These are phyloP conservation scores for Doryteuthis pealeii DNA, from an alignment of 1,140 invertebrate genomes.

Conservation along the genomic window DNA sequence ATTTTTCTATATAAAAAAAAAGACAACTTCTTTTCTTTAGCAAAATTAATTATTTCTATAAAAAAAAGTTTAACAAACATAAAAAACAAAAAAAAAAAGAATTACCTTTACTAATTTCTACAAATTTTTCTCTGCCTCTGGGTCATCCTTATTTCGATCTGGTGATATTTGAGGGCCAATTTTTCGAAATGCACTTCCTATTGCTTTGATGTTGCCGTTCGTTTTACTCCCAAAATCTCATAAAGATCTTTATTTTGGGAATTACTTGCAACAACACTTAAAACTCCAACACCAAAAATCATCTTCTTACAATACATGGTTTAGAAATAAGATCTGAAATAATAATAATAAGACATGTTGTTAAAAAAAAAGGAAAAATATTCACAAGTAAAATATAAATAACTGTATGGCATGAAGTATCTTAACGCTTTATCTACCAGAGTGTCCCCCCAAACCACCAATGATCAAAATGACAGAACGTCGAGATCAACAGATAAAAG, in stretches of 20 bases:
- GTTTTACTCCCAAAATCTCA: slow-evolving; percentile 85
- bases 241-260: slow-evolving; percentile 80
- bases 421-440: no score
- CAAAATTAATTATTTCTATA: no score
- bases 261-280: slow-evolving; percentile 28
- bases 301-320: slow-evolving; percentile 40
- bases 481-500: no score
- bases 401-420: no score
- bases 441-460: no score
- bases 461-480: no score
- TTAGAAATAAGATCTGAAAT: slow-evolving; percentile 16
- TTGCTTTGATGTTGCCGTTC: slow-evolving; percentile 87
- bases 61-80: background rate
- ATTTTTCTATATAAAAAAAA: no score
- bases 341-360: no score
- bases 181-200: slow-evolving; percentile 89
- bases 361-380: no score
- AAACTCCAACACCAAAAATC: slow-evolving; percentile 34
- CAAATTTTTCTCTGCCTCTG: slow-evolving; percentile 54
- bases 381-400: no score
- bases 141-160: slow-evolving; percentile 89
- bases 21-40: no score
- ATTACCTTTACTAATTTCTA: slow-evolving; percentile 58
- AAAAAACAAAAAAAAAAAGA: background rate
- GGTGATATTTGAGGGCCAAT: slow-evolving; percentile 97